Evolutionary conservation across 1,140 invertebrate species (phyloP).

Genomic region (Drosophila nigrodunni): DNA sequence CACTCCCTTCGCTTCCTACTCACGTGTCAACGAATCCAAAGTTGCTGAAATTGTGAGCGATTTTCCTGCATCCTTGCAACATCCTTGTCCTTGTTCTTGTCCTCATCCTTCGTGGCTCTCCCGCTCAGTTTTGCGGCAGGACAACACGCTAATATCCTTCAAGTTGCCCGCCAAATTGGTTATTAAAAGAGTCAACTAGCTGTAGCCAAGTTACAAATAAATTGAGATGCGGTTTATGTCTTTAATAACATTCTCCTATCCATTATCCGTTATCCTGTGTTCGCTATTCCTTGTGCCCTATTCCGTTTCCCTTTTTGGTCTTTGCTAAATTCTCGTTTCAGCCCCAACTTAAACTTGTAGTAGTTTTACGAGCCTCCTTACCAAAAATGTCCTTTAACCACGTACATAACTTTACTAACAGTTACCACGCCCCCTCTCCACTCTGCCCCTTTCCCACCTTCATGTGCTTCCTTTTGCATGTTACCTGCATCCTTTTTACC

Average conservation of each 20-base stretch:
- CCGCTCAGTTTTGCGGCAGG: not conserved
- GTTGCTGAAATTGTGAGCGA: conserved; percentile 5
- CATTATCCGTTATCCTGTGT: too few relatives aligned
- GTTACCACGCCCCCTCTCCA: not conserved
- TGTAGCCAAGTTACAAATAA: conserved; percentile 42
- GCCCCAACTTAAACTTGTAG: conserved; percentile 5
- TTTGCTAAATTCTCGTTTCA: not conserved
- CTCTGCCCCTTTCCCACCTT: too few relatives aligned
- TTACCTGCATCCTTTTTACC: not conserved
- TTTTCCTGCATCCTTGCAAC: conserved; percentile 15
- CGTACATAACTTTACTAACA: conserved; percentile 24
- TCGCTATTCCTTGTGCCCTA: too few relatives aligned
- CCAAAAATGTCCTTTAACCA: conserved; percentile 22
- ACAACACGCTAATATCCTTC: conserved; percentile 57
- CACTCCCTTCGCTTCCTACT: not conserved
- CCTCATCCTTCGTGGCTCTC: not conserved
- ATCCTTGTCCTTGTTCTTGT: conserved; percentile 1
- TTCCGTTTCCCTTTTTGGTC: too few relatives aligned
- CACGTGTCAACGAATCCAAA: not conserved
- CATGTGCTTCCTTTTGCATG: not conserved
- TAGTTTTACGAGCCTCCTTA: conserved; percentile 26
- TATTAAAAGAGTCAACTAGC: conserved; percentile 75
- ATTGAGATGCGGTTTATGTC: conserved; percentile 31
- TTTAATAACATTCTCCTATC: not conserved
- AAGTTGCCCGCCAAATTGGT: conserved; percentile 72